Conservation (phyloP, 2,113 vertebrate genomes). For the Arvicanthis niloticus region DNA sequence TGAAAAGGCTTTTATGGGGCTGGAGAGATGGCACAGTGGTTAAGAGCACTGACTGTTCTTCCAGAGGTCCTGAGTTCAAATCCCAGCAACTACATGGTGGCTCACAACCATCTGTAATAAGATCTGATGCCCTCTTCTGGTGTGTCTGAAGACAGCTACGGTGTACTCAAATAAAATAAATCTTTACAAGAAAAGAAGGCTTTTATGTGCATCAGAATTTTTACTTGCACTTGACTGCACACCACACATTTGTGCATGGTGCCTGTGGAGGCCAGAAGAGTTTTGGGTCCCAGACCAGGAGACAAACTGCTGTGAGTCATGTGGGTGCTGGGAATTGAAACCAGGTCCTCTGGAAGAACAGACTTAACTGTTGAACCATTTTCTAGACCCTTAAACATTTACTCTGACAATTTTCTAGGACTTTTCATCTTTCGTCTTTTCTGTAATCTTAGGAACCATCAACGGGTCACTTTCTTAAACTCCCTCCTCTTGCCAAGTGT, state of each 20-base stretch:
- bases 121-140: too few species aligned
- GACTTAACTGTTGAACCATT: not conserved
- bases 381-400: not conserved
- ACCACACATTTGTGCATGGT: not conserved
- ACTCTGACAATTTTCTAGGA: not conserved
- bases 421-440: not conserved
- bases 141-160: too few species aligned
- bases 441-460: not conserved
- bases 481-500: not conserved
- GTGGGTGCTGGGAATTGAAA: not conserved
- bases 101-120: too few species aligned
- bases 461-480: not conserved
- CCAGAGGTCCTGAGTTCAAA: too few species aligned
- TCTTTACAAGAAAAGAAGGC: not conserved
- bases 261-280: not conserved
- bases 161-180: too few species aligned
- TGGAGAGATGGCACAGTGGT: too few species aligned
- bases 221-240: not conserved
- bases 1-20: too few species aligned
- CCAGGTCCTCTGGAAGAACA: not conserved
- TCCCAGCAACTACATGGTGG: too few species aligned
- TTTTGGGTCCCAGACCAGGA: not conserved
- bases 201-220: not conserved
- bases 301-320: not conserved
- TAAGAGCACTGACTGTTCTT: too few species aligned